Percentiles rank a stretch among this genome's conserved stretches.
phyloP scores from a whole-genome alignment of 2,888 invertebrate genomes.

The Epinotia nisella region DNA sequence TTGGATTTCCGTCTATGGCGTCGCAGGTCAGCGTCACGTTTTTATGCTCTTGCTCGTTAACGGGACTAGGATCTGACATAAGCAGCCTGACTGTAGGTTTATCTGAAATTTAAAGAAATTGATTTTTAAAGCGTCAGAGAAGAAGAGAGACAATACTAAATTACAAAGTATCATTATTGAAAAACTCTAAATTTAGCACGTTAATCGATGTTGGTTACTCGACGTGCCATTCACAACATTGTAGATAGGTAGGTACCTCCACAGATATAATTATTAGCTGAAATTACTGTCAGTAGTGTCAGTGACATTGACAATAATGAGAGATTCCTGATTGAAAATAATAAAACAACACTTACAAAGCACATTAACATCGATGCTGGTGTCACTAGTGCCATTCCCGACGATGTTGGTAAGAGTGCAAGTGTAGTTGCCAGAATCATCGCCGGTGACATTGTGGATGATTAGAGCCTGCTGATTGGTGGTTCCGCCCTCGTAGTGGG shows the following conservation, averaged over 20 bases:
- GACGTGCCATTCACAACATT: too few relatives aligned
- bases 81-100: constrained; percentile 90
- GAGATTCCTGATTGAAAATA: not conserved
- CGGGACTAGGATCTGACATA: constrained; percentile 90
- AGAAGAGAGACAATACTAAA: too few relatives aligned
- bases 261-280: too few relatives aligned
- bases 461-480: constrained; percentile 90
- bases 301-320: not conserved
- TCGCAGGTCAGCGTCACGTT: constrained; percentile 94
- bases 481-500: constrained; percentile 90
- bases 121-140: too few relatives aligned
- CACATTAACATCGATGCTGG: constrained; percentile 90
- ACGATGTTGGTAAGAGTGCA: constrained; percentile 92
- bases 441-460: constrained; percentile 89
- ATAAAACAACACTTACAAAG: constrained; percentile 87
- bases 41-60: constrained; percentile 90
- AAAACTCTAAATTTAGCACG: too few relatives aligned
- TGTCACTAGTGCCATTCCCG: constrained; percentile 90
- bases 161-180: too few relatives aligned
- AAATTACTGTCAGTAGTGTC: not conserved
- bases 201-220: too few relatives aligned
- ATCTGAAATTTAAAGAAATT: constrained; percentile 78
- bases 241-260: too few relatives aligned
- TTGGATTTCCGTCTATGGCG: constrained; percentile 92
- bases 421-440: constrained; percentile 93